These are phyloP conservation scores for Acridotheres tristis DNA, from an alignment of 2,797 vertebrate species.

Conservation along the genomic window DNA sequence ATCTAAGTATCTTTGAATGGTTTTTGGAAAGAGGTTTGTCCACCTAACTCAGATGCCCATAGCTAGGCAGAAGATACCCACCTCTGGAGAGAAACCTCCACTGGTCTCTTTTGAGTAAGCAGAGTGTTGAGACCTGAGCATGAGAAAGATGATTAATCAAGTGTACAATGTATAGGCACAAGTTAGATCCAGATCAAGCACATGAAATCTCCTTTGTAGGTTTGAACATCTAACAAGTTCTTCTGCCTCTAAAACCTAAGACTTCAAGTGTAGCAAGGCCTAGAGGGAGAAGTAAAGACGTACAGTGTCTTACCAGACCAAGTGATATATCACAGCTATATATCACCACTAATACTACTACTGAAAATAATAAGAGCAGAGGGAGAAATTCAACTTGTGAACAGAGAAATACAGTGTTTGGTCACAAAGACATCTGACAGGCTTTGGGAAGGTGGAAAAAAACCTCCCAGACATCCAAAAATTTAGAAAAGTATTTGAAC, in stretches of 20 bases:
- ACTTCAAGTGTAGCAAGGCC: neutral
- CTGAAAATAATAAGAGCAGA: neutral
- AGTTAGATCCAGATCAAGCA: neutral
- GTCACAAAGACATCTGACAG: neutral
- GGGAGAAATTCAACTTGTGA: neutral
- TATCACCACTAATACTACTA: neutral
- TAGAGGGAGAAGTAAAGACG: neutral
- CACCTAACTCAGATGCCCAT: neutral
- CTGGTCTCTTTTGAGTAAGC: neutral
- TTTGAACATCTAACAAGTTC: neutral
- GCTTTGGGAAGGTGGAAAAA: neutral
- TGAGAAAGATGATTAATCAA: neutral
- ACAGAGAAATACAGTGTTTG: neutral
- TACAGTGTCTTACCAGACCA: neutral
- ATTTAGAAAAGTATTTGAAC: neutral
- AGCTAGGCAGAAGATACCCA: neutral
- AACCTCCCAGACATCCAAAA: fast-evolving
- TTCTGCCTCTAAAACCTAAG: neutral
- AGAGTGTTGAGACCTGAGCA: neutral
- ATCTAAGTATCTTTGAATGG: neutral
- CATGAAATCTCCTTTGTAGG: neutral
- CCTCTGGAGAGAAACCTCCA: neutral
- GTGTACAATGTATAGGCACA: neutral
- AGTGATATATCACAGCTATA: neutral
- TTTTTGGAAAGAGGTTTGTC: neutral